phyloP scores from a whole-genome alignment of 2,888 invertebrate genomes.

The Stenichneumon culpator region DNA sequence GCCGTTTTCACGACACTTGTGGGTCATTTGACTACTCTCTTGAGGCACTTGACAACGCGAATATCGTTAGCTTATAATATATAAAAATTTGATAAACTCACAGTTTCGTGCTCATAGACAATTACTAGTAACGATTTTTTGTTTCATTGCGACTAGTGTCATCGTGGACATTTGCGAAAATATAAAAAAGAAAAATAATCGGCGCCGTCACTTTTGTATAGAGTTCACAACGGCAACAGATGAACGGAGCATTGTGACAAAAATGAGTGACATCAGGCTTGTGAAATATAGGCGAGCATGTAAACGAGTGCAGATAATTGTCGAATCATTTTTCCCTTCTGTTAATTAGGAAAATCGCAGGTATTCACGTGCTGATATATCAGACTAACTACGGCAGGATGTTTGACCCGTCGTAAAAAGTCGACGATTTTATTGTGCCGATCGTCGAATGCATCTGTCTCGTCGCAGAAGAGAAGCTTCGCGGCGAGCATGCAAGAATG shows the following conservation, averaged over 20 bases:
- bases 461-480: slow-evolving; percentile 33
- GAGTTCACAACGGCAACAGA: background rate
- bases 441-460: background rate
- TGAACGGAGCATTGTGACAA: slow-evolving; percentile 21
- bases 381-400: slow-evolving; percentile 56
- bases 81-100: background rate
- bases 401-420: slow-evolving; percentile 21
- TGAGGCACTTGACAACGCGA: background rate
- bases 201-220: background rate
- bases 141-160: background rate
- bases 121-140: slow-evolving; percentile 5
- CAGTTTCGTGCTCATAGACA: background rate
- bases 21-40: background rate
- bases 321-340: background rate
- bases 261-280: slow-evolving; percentile 7
- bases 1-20: background rate
- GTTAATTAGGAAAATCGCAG: background rate
- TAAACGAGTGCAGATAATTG: background rate
- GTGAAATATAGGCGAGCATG: background rate
- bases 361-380: slow-evolving; percentile 37
- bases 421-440: slow-evolving; percentile 34
- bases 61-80: background rate
- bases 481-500: slow-evolving; percentile 61
- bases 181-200: background rate
- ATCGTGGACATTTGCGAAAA: background rate